Percentiles rank a stretch among this genome's conserved stretches.
Conservation (phyloP, 2,888 invertebrate genomes). For the Caenorhabditis zanzibari region DNA sequence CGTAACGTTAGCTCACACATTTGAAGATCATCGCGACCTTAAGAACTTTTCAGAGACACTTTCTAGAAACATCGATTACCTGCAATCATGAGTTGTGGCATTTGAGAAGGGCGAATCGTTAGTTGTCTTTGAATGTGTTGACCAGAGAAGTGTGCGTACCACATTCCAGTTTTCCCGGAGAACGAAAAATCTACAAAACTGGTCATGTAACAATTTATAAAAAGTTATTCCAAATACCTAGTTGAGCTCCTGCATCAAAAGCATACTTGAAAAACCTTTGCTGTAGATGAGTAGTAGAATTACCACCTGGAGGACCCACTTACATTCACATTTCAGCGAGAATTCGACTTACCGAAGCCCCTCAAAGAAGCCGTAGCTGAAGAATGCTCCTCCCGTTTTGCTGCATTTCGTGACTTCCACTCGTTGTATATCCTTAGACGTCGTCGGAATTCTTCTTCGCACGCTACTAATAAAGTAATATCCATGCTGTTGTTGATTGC, state of each 20-base stretch:
- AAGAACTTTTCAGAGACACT: too few relatives aligned
- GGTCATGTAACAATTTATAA: slow-evolving; percentile 86
- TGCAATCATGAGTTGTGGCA: slow-evolving; percentile 92
- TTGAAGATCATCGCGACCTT: slow-evolving; percentile 97
- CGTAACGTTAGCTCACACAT: slow-evolving; percentile 98
- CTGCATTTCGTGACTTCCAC: slow-evolving; percentile 88
- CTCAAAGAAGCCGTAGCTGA: slow-evolving; percentile 47
- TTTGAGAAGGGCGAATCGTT: slow-evolving; percentile 95
- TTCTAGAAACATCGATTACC: too few relatives aligned
- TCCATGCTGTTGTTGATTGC: slow-evolving; percentile 98
- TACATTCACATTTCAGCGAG: too few relatives aligned
- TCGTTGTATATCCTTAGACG: slow-evolving; percentile 98
- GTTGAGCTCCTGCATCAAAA: slow-evolving; percentile 36
- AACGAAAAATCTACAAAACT: slow-evolving; percentile 1
- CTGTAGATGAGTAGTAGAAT: slow-evolving; percentile 3
- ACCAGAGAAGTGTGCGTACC: slow-evolving; percentile 99
- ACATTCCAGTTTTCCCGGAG: slow-evolving; percentile 88
- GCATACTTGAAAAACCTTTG: slow-evolving; percentile 75
- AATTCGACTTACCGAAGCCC: slow-evolving; percentile 25
- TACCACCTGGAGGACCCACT: too few relatives aligned
- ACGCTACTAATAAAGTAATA: slow-evolving; percentile 96
- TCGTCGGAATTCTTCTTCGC: slow-evolving; percentile 97
- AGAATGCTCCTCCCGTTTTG: slow-evolving; percentile 49
- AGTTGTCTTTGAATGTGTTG: slow-evolving; percentile 98
- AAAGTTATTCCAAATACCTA: slow-evolving; percentile 31